phyloP scores from a whole-genome alignment of 1,140 invertebrate genomes.

The Zaprionus vittiger region DNA sequence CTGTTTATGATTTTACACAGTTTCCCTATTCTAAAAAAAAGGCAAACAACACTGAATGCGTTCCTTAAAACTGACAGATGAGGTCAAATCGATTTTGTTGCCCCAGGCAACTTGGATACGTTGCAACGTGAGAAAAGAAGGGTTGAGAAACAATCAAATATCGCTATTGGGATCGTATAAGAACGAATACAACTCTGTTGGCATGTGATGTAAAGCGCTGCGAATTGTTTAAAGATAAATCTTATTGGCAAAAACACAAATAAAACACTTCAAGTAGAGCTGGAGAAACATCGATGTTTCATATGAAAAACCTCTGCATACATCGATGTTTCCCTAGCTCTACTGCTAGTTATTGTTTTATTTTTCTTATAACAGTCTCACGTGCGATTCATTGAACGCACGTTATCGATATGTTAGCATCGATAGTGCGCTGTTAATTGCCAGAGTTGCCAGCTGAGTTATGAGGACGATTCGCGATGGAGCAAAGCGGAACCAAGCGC shows the following conservation, averaged over 20 bases:
- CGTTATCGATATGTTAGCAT: not conserved
- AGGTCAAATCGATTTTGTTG: not conserved
- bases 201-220: too few relatives aligned
- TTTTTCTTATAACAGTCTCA: not conserved
- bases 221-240: too few relatives aligned
- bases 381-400: not conserved
- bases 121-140: not conserved
- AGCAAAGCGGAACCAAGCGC: not conserved
- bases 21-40: slow-evolving; percentile 1
- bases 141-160: not conserved
- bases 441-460: slow-evolving; percentile 7
- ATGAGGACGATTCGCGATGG: not conserved
- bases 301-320: too few relatives aligned
- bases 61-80: not conserved
- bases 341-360: too few relatives aligned
- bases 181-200: too few relatives aligned
- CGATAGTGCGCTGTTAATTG: not conserved
- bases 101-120: not conserved
- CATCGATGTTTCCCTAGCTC: too few relatives aligned
- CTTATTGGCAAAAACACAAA: too few relatives aligned
- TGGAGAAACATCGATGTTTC: too few relatives aligned
- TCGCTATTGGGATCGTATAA: not conserved
- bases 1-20: slow-evolving; percentile 5
- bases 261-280: too few relatives aligned
- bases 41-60: not conserved